These are phyloP conservation scores for Bombus haemorrhoidalis DNA, from an alignment of 1,140 invertebrate genomes.

Conservation along the genomic window DNA sequence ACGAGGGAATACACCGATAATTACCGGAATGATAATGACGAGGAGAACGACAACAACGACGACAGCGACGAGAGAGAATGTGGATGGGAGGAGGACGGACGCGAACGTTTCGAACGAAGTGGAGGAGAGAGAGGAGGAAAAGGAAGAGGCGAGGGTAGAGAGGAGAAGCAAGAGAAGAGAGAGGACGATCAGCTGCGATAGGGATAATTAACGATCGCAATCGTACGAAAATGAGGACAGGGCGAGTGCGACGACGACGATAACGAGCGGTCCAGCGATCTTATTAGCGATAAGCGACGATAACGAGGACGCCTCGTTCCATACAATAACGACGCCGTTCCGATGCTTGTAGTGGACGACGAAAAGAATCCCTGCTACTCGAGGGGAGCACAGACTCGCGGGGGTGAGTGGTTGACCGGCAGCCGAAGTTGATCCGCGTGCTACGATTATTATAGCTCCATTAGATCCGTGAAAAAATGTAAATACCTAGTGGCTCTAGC, in stretches of 20 bases:
- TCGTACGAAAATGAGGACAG: constrained; percentile 80
- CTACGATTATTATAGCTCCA: constrained; percentile 21
- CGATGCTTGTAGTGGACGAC: constrained; percentile 52
- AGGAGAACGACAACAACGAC: constrained; percentile 57
- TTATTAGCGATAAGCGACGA: constrained; percentile 80
- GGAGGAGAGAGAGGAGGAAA: constrained; percentile 34
- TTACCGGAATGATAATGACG: constrained; percentile 81
- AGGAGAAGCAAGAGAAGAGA: constrained; percentile 28
- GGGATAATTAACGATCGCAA: constrained; percentile 81
- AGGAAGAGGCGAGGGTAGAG: constrained; percentile 16
- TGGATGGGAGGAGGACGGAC: constrained; percentile 1
- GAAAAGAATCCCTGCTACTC: constrained; percentile 44
- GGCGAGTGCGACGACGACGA: constrained; percentile 77
- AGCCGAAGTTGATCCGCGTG: neutral
- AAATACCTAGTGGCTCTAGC: neutral
- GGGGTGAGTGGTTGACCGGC: neutral
- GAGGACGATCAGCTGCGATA: constrained; percentile 77
- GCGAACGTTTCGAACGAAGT: constrained; percentile 18
- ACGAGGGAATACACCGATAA: constrained; percentile 78
- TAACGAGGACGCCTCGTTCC: constrained; percentile 78
- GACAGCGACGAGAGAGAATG: constrained; percentile 25
- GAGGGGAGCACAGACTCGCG: neutral
- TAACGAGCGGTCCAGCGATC: constrained; percentile 81
- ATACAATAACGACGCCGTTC: constrained; percentile 77
- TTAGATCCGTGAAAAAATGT: constrained; percentile 16